Percentiles rank a stretch among this genome's conserved stretches.
These are phyloP conservation scores for Gadopsis bispinosus DNA, from an alignment of 2,797 vertebrate species.

Conservation along the genomic window DNA sequence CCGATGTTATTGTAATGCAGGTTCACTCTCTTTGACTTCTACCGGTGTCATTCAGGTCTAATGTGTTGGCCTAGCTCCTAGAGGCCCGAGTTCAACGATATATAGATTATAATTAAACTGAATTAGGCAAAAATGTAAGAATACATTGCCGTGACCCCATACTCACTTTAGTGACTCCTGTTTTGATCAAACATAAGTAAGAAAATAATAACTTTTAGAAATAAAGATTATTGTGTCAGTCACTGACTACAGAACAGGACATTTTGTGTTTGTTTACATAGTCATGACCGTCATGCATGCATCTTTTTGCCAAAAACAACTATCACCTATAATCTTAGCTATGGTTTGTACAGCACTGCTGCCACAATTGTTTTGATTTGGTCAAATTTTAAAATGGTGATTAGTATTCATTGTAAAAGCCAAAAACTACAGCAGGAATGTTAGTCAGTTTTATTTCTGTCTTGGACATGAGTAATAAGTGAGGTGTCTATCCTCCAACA, in stretches of 20 bases:
- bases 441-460: neutral
- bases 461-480: constrained; percentile 6
- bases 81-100: constrained; percentile 16
- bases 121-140: constrained; percentile 1
- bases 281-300: neutral
- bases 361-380: neutral
- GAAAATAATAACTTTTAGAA: neutral
- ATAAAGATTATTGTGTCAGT: neutral
- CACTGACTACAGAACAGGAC: neutral
- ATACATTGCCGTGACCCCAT: neutral
- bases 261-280: neutral
- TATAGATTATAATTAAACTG: constrained; percentile 42
- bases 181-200: neutral
- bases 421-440: constrained; percentile 44
- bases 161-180: neutral
- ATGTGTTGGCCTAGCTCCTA: constrained; percentile 38
- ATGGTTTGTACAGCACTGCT: neutral
- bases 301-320: neutral
- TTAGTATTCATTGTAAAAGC: constrained; percentile 16
- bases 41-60: constrained; percentile 52
- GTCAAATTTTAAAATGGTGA: neutral
- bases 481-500: constrained; percentile 8
- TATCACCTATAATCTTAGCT: neutral
- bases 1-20: constrained; percentile 79
- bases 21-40: constrained; percentile 71